Conservation (phyloP, 2,888 invertebrate genomes). For the Frankliniella intonsa region DNA sequence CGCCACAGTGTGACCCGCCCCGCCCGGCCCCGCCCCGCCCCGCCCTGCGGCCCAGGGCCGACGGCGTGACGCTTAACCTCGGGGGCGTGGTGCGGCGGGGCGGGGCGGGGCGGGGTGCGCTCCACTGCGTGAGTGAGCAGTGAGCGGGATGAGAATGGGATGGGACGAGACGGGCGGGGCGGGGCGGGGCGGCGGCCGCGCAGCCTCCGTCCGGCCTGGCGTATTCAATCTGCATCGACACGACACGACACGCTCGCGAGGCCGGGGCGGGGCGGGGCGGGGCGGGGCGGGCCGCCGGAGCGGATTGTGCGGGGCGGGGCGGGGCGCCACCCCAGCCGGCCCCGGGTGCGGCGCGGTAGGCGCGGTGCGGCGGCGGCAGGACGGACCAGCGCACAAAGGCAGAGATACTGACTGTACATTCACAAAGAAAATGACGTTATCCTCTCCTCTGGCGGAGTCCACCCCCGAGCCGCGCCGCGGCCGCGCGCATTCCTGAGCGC, state of each 20-base stretch:
- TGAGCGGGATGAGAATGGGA: background rate
- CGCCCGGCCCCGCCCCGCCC: too few species aligned
- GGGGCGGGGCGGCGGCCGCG: background rate
- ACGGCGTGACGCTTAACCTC: background rate
- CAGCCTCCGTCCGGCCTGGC: background rate
- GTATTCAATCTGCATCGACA: background rate
- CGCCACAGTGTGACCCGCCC: too few species aligned
- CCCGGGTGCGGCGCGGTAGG: background rate
- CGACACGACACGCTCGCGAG: background rate
- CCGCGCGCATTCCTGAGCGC: too few species aligned
- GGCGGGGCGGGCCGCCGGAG: too few species aligned
- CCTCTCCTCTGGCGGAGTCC: background rate
- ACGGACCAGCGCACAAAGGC: background rate
- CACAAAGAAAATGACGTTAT: background rate
- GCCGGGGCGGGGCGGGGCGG: too few species aligned
- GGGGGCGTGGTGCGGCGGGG: background rate
- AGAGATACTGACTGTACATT: too few species aligned
- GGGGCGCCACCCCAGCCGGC: background rate
- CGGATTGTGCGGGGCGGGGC: too few species aligned
- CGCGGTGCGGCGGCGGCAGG: background rate
- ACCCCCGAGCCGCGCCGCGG: background rate
- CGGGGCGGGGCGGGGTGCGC: background rate
- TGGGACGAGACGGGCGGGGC: background rate
- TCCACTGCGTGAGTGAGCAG: background rate
- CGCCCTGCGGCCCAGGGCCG: too few species aligned